Evolutionary conservation across 2,797 vertebrate genomes (phyloP).

Genomic region (Merluccius polli): DNA sequence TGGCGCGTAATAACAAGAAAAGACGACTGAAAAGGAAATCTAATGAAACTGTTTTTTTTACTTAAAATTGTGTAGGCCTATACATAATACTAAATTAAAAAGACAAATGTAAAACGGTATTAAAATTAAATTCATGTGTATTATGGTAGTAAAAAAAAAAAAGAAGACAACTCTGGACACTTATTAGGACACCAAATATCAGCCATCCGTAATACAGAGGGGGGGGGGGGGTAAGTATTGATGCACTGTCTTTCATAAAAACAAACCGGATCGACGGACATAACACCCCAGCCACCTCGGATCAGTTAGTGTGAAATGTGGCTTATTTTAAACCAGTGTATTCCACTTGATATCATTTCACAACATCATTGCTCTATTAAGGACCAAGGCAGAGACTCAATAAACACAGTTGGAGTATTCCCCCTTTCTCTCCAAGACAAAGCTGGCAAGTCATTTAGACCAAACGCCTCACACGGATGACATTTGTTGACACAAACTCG

Average conservation of each 20-base stretch:
- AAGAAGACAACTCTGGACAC: constrained; percentile 26
- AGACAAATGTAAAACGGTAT: constrained; percentile 39
- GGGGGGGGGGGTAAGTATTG: constrained; percentile 32
- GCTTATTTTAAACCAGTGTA: not conserved
- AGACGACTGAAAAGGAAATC: no score
- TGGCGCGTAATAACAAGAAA: no score
- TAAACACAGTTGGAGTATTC: not conserved
- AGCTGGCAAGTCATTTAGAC: constrained; percentile 14
- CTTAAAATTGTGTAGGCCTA: constrained; percentile 61
- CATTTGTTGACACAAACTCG: constrained; percentile 18
- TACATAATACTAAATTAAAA: constrained; percentile 42
- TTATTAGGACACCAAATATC: constrained; percentile 40
- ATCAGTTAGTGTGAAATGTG: constrained; percentile 4
- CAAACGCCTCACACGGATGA: constrained; percentile 24
- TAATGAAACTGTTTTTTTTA: constrained; percentile 35
- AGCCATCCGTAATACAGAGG: constrained; percentile 10
- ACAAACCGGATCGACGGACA: constrained; percentile 17
- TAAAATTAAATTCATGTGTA: constrained; percentile 22
- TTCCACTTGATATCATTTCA: not conserved
- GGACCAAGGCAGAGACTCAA: not conserved
- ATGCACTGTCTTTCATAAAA: constrained; percentile 40
- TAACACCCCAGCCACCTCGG: constrained; percentile 13
- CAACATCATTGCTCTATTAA: not conserved
- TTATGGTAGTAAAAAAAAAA: constrained; percentile 34
- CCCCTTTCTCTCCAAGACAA: not conserved